A percentile compares a stretch with the other conserved stretches of the same genome.
Evolutionary conservation across 2,113 vertebrate species (phyloP).

Genomic region (Microtus richardsoni): DNA sequence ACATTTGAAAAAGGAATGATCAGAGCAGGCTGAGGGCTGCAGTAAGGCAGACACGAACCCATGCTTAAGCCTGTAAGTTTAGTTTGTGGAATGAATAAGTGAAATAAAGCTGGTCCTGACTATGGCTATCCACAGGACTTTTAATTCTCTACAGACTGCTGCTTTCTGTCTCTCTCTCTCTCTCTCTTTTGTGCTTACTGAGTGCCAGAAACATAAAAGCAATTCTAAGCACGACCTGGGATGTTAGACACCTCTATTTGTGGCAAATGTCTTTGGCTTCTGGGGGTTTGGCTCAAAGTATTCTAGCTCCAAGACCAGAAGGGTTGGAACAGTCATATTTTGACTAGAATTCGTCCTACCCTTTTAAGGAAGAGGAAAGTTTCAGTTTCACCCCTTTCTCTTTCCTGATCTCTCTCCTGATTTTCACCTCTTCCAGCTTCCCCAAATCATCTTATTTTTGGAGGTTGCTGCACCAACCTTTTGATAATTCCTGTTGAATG

Average conservation of each 20-base stretch:
- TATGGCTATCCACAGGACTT: conserved; percentile 30
- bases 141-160: conserved; percentile 16
- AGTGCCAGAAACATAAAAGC: conserved; percentile 58
- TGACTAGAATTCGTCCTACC: conserved; percentile 62
- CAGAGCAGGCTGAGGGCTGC: conserved; percentile 19
- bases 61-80: background rate
- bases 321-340: conserved; percentile 61
- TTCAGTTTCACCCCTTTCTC: conserved; percentile 45
- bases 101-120: background rate
- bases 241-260: conserved; percentile 62
- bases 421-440: background rate
- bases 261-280: conserved; percentile 67
- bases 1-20: background rate
- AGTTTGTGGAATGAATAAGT: background rate
- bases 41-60: background rate
- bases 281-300: conserved; percentile 71
- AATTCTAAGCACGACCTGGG: conserved; percentile 57
- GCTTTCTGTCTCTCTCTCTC: background rate
- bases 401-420: background rate
- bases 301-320: conserved; percentile 78
- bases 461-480: background rate
- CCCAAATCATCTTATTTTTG: background rate
- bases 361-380: conserved; percentile 61
- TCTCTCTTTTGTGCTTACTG: background rate
- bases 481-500: conserved; percentile 44